Base-by-base conservation (phyloP, 1,140 invertebrate species). In the Aphelinus atriplicis region DNA sequence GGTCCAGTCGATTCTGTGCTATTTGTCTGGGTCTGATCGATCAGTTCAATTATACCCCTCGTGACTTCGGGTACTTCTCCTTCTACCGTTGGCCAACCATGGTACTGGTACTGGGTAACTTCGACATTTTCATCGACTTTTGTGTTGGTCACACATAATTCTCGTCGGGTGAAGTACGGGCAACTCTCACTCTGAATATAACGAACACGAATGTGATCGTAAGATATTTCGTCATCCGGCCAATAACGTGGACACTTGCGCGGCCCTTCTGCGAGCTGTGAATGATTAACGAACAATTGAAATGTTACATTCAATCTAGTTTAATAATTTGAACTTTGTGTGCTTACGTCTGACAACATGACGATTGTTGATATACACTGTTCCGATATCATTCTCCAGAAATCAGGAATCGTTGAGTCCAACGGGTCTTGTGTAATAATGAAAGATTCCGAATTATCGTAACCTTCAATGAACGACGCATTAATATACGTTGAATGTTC, bases 401-500 rank as follows among this genome's bases (percentile, higher is more conserved):
- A 98, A 88, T 98, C 97, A 76, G 92, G 90, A 70, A 96, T 92
- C 0, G 97, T 98, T 74, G 91, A 90, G 48, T 96, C 95, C 69
- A 98, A 84, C 0, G 97, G 97, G 88, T 98, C 97, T 90, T 99
- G 97, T 1, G 96, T 96, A 61, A 98, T 97, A 60, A 98, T 96
- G 88, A 97, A 98, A 26, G 95, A 95, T 86, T 96, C 95, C 0
- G 92, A 93, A 87, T 97, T 96, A 82, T 98, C 95, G 84, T 98
- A 98, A 26, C 96, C 96, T 89, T 98, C 96, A 79, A 99, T 96
- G 85, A 97, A 98, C 1, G 96, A 97, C 2, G 97, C 97, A 88
- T 99, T 98, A 79, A 98, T 98, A 83, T 98, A 99, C 1, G 97
- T 97, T 47, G 96, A 97, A 84, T 95, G 94, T 84, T 98, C 96